Percentiles rank a stretch among this genome's conserved stretches.
Evolutionary conservation across 1,140 invertebrate species (phyloP).

Genomic region (Charaxes varanes): DNA sequence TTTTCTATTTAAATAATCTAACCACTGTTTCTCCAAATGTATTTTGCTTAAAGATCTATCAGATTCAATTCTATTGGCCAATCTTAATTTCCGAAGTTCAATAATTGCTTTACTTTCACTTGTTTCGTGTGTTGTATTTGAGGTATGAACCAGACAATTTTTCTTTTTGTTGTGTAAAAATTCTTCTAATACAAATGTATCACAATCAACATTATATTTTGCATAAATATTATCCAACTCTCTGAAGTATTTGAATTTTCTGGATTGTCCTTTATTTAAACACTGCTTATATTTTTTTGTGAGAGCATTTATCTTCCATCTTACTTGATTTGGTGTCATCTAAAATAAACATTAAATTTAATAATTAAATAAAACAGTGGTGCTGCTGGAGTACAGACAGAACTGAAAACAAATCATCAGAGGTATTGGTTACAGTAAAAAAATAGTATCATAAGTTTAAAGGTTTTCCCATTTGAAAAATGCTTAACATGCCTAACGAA

Average conservation of each 20-base stretch:
- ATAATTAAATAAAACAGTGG: no score
- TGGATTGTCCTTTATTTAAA: slow-evolving; percentile 26
- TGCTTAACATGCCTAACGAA: no score
- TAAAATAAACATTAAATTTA: no score
- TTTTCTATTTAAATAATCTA: slow-evolving; percentile 34
- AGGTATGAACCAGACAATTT: no score
- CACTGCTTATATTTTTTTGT: slow-evolving; percentile 39
- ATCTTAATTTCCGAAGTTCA: slow-evolving; percentile 33
- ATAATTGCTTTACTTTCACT: slow-evolving; percentile 33
- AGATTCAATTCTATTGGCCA: slow-evolving; percentile 36
- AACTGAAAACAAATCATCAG: no score
- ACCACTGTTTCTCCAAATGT: slow-evolving; percentile 38
- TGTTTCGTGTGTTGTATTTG: slow-evolving; percentile 8
- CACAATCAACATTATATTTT: slow-evolving; percentile 33
- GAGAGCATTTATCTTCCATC: slow-evolving; percentile 39
- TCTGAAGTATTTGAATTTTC: slow-evolving; percentile 37
- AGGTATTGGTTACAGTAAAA: no score
- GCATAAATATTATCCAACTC: slow-evolving; percentile 36
- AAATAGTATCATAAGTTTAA: no score
- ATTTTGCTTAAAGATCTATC: slow-evolving; percentile 34
- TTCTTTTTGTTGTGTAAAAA: slow-evolving; percentile 24
- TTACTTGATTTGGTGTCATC: slow-evolving; percentile 35
- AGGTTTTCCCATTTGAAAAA: no score
- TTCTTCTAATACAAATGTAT: slow-evolving; percentile 24
- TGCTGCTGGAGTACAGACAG: no score